phyloP scores from a whole-genome alignment of 64 coral and sea anemone species.

The Stylophora pistillata region DNA sequence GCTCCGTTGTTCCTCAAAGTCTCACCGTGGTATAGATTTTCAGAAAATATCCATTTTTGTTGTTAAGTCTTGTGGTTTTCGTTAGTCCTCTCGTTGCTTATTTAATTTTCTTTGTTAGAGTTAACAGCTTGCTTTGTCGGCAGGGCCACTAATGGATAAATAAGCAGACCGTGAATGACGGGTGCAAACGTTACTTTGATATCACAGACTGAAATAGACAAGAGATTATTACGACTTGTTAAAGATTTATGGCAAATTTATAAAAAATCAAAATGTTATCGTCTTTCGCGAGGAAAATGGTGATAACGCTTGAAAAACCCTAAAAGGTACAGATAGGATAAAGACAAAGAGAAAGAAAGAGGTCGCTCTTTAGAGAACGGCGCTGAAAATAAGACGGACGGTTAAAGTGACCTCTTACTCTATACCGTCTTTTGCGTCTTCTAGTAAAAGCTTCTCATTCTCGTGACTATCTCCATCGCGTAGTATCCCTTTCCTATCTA shows the following conservation, averaged over 20 bases:
- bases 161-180: background rate
- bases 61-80: background rate
- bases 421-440: too few relatives aligned
- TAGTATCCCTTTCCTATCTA: background rate
- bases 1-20: background rate
- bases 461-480: background rate
- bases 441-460: background rate
- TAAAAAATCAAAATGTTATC: background rate
- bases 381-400: background rate
- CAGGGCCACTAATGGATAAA: background rate
- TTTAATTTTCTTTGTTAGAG: background rate
- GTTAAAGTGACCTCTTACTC: background rate
- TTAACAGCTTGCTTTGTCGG: background rate
- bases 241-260: constrained; percentile 23
- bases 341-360: background rate
- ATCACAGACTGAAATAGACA: background rate
- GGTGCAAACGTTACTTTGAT: constrained; percentile 2
- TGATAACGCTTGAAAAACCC: background rate
- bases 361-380: background rate
- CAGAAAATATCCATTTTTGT: too few relatives aligned
- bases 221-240: constrained; percentile 19
- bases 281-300: background rate
- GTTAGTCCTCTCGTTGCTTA: background rate
- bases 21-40: background rate
- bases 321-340: background rate